These are phyloP conservation scores for Upupa epops DNA, from an alignment of 2,113 vertebrate species.

Conservation along the genomic window DNA sequence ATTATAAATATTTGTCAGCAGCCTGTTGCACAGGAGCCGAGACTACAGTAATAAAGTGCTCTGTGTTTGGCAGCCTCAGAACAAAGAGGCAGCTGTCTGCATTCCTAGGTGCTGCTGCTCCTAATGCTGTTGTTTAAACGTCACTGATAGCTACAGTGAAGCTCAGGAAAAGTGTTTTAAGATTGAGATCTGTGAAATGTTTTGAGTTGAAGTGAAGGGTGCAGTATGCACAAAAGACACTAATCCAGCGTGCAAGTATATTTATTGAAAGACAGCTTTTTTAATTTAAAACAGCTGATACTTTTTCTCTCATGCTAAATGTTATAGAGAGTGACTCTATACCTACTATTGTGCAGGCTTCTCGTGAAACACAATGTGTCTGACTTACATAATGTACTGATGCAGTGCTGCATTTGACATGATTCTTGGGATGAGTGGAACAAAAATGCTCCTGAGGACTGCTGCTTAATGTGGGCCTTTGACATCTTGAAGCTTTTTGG, in stretches of 20 bases:
- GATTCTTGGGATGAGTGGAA: not conserved
- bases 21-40: not conserved
- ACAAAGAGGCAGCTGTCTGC: not conserved
- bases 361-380: not conserved
- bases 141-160: not conserved
- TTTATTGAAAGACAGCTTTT: not conserved
- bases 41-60: not conserved
- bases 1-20: not conserved
- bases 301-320: not conserved
- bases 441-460: not conserved
- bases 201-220: not conserved
- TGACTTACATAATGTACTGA: not conserved
- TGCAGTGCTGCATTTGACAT: not conserved
- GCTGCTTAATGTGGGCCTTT: not conserved
- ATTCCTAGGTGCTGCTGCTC: not conserved
- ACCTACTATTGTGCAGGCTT: not conserved
- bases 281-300: not conserved
- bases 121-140: fast-evolving
- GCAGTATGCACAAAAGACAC: not conserved
- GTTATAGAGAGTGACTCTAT: not conserved
- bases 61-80: not conserved
- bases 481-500: slow-evolving; percentile 11
- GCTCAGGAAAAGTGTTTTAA: not conserved
- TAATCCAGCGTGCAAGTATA: not conserved
- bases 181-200: not conserved